A percentile compares a stretch with the other conserved stretches of the same genome.
Evolutionary conservation across 2,888 invertebrate species (phyloP).

Genomic region (Eupithecia centaureata): DNA sequence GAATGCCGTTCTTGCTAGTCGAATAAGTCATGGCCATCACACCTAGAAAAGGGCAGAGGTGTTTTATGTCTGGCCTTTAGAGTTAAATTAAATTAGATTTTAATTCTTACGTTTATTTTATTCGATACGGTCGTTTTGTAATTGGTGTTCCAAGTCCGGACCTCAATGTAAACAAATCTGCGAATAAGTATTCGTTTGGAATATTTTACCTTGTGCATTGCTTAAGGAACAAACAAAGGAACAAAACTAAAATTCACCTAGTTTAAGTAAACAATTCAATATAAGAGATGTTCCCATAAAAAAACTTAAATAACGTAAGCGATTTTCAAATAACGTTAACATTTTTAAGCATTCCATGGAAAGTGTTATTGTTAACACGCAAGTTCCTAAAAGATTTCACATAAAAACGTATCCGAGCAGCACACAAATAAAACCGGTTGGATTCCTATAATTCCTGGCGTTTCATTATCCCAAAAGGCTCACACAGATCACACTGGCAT

Average conservation of each 20-base stretch:
- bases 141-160: not conserved
- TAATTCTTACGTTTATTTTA: not conserved
- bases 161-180: not conserved
- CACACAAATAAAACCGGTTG: conserved; percentile 9
- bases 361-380: not conserved
- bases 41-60: conserved; percentile 21
- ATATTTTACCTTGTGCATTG: not conserved
- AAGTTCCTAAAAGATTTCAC: conserved; percentile 9
- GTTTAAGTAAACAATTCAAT: not conserved
- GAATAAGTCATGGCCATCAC: conserved; percentile 32
- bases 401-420: not conserved
- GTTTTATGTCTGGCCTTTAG: conserved; percentile 1
- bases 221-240: not conserved
- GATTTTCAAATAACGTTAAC: not conserved
- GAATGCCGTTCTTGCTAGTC: conserved; percentile 26
- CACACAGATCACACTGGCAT: conserved; percentile 1
- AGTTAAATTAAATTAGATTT: no score
- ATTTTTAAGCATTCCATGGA: not conserved
- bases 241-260: not conserved
- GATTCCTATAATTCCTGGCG: conserved; percentile 17
- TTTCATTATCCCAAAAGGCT: conserved; percentile 12
- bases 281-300: not conserved
- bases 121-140: not conserved
- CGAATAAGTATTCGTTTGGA: not conserved
- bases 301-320: not conserved